phyloP scores from a whole-genome alignment of 1,140 invertebrate genomes.

The Drosophila nebulosa region DNA sequence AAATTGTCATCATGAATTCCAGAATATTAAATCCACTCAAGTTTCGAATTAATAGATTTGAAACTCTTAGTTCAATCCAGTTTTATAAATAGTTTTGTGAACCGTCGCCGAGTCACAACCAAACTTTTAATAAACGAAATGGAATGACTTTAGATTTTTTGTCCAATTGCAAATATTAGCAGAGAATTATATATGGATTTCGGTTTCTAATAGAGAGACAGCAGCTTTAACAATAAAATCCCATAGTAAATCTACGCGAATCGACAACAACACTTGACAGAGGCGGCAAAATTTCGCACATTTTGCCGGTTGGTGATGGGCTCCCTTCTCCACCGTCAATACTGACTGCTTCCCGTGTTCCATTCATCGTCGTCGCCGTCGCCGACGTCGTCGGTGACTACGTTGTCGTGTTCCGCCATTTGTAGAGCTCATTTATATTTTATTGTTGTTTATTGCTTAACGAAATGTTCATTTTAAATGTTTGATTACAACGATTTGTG shows the following conservation, averaged over 20 bases:
- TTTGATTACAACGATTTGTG: conserved; percentile 80
- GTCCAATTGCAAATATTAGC: no score
- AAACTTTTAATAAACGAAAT: no score
- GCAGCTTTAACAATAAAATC: conserved; percentile 41
- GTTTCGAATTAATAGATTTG: no score
- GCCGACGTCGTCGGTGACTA: conserved; percentile 1
- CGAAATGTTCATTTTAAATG: conserved; percentile 77
- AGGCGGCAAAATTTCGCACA: conserved; percentile 70
- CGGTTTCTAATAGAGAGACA: conserved; percentile 12
- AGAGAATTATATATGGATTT: neutral
- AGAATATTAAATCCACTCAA: no score
- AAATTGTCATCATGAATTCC: no score
- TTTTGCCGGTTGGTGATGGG: conserved; percentile 27
- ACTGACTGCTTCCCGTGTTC: neutral
- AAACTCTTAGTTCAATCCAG: no score
- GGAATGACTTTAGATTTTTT: neutral
- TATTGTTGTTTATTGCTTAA: conserved; percentile 78
- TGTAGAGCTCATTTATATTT: conserved; percentile 75
- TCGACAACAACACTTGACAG: conserved; percentile 10
- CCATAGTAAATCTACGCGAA: conserved; percentile 9
- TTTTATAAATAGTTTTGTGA: no score
- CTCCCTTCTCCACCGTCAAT: conserved; percentile 26
- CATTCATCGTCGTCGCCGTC: conserved; percentile 12
- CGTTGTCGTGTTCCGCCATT: conserved; percentile 68
- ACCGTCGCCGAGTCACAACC: no score